These are phyloP conservation scores for Meandrina meandrites DNA, from an alignment of 92 coral and sea anemone species.

Conservation along the genomic window DNA sequence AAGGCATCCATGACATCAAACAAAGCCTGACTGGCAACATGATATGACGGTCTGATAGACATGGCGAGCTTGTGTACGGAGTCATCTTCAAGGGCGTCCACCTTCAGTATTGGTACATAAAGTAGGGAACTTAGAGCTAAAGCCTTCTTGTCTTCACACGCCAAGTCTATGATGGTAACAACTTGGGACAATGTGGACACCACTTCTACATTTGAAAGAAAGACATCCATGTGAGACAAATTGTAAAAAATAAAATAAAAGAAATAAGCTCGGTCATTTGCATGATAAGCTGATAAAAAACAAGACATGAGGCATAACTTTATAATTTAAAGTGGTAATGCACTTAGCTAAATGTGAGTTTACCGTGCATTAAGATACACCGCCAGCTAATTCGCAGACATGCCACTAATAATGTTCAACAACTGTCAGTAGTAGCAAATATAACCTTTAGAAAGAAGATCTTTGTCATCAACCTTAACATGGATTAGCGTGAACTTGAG, in stretches of 20 bases:
- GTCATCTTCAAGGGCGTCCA: constrained; percentile 41
- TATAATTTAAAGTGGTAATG: too few relatives aligned
- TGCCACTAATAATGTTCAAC: too few relatives aligned
- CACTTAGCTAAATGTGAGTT: too few relatives aligned
- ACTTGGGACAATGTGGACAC: constrained; percentile 14
- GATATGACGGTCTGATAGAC: constrained; percentile 74
- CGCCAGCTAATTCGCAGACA: too few relatives aligned
- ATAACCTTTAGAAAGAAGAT: constrained; percentile 62
- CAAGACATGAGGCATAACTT: too few relatives aligned
- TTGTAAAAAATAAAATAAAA: too few relatives aligned
- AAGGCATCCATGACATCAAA: constrained; percentile 65
- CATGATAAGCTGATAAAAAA: background rate
- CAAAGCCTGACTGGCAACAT: constrained; percentile 60
- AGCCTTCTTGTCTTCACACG: constrained; percentile 59
- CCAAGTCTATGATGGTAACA: constrained; percentile 64
- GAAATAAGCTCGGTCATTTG: background rate
- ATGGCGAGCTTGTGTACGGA: constrained; percentile 32
- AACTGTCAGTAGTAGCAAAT: background rate
- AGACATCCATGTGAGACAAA: background rate
- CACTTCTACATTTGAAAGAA: constrained; percentile 20
- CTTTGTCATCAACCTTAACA: constrained; percentile 47
- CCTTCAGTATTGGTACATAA: constrained; percentile 65
- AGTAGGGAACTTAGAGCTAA: constrained; percentile 61
- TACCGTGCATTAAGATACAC: too few relatives aligned
- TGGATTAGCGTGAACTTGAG: constrained; percentile 25